phyloP scores from a whole-genome alignment of 1,140 invertebrate species.

The Mercenaria mercenaria region DNA sequence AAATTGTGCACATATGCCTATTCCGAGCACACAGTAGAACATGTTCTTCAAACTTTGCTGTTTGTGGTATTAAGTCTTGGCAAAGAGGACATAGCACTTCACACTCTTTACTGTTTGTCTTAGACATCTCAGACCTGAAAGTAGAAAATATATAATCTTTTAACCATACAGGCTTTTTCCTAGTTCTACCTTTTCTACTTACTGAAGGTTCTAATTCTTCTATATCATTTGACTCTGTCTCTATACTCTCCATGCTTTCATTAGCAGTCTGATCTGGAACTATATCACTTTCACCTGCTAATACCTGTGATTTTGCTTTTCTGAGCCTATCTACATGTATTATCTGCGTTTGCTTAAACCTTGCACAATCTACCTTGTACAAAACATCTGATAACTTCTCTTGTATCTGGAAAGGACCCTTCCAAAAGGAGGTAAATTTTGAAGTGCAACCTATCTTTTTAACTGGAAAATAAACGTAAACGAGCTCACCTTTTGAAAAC shows the following conservation, averaged over 20 bases:
- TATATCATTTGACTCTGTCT: not conserved
- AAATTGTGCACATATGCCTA: not conserved
- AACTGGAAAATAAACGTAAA: constrained; percentile 23
- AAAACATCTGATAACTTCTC: constrained; percentile 10
- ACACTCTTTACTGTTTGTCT: not conserved
- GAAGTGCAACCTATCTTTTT: not conserved
- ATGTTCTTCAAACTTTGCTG: not conserved
- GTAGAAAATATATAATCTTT: not conserved
- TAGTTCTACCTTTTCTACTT: not conserved
- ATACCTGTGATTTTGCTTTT: not conserved
- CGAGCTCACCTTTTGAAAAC: constrained; percentile 19
- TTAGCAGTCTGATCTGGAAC: not conserved
- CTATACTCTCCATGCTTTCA: not conserved
- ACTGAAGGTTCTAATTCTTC: not conserved
- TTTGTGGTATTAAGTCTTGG: not conserved
- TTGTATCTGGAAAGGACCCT: constrained; percentile 15
- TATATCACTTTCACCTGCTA: not conserved
- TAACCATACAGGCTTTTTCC: not conserved
- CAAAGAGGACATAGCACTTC: not conserved
- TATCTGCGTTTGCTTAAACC: not conserved
- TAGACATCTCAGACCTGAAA: not conserved
- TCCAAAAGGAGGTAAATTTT: constrained; percentile 54
- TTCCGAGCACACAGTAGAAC: not conserved
- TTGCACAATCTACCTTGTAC: constrained; percentile 48
- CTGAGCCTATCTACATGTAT: not conserved